phyloP scores from a whole-genome alignment of 1,140 invertebrate genomes.

The Halesus radiatus region DNA sequence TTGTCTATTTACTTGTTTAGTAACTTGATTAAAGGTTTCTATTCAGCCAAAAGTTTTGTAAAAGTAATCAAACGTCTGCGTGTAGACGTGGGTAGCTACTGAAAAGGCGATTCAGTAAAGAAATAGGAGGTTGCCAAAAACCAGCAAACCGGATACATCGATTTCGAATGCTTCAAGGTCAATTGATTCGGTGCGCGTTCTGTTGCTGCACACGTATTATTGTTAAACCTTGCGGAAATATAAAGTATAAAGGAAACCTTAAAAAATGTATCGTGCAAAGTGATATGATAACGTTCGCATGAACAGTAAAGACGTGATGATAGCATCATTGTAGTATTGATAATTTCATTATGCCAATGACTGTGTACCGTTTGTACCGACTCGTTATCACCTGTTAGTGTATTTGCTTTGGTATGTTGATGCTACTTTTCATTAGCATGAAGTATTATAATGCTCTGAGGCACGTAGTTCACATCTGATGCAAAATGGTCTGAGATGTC shows the following conservation, averaged over 20 bases:
- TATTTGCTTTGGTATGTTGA: conserved; percentile 3
- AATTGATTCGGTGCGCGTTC: no score
- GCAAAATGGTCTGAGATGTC: background rate
- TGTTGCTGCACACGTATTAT: background rate
- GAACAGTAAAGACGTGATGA: background rate
- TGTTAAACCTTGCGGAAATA: background rate
- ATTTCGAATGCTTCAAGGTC: no score
- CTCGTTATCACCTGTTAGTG: conserved; percentile 16
- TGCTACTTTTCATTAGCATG: conserved; percentile 17
- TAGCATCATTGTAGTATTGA: background rate
- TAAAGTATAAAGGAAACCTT: conserved; percentile 4
- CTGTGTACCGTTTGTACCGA: background rate
- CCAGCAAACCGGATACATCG: no score
- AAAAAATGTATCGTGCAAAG: background rate
- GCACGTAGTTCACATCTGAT: conserved; percentile 12
- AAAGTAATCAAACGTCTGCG: no score
- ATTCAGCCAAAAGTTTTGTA: no score
- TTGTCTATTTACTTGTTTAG: no score
- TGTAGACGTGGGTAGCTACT: no score
- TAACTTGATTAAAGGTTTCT: no score
- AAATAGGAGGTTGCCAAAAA: no score
- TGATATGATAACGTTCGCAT: background rate
- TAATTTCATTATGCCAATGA: background rate
- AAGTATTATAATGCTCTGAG: background rate
- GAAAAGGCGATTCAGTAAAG: no score